Evolutionary conservation across 2,113 vertebrate species (phyloP), one percentile per base, ranked within the genome.

Genomic region (Cephalopterus ornatus): DNA sequence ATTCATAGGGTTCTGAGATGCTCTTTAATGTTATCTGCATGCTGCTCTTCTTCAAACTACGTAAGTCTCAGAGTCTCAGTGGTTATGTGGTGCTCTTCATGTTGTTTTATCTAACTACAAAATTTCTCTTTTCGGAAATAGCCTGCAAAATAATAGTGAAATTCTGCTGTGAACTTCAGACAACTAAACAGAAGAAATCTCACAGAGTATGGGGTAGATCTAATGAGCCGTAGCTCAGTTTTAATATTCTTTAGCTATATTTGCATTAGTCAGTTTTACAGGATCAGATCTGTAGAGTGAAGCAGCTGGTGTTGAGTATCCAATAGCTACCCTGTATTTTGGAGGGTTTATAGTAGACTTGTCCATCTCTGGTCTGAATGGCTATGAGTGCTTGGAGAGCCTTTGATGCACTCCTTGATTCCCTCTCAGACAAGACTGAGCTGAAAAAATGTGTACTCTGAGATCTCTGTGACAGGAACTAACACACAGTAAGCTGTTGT

Each of bases 401-500:
- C 5, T 67, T 66, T 55, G 11, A 20, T 0, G 1, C 7, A 7
- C 46, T 52, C 27, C 70, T 92, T 55, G 52, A 8, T 42, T 44
- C 37, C 44, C 20, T 63, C 23, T 16, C 18, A 56, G 44, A 42
- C 19, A 65, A 81, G 90, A 58, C 19, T 24, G 50, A 74, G 15
- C 44, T 62, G 32, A 66, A 82, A 72, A 75, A 42, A 28, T 12
- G 2, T 28, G 53, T 55, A 24, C 9, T 89, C 28, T 55, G 55
- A 44, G 46, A 52, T 33, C 21, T 21, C 5, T 5, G 21, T 44
- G 67, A 15, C 17, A 26, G 0, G 0, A 46, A 41, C 18, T 14
- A 44, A 52, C 85, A 22, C 32, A 20, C 32, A 21, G 33, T 55
- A 68, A 55, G 6, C n/a, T 30, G 17, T 46, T 56, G 17, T 33